Percentiles rank a stretch among this genome's conserved stretches.
These are phyloP conservation scores for Scopus umbretta DNA, from an alignment of 2,113 vertebrate species.

Conservation along the genomic window DNA sequence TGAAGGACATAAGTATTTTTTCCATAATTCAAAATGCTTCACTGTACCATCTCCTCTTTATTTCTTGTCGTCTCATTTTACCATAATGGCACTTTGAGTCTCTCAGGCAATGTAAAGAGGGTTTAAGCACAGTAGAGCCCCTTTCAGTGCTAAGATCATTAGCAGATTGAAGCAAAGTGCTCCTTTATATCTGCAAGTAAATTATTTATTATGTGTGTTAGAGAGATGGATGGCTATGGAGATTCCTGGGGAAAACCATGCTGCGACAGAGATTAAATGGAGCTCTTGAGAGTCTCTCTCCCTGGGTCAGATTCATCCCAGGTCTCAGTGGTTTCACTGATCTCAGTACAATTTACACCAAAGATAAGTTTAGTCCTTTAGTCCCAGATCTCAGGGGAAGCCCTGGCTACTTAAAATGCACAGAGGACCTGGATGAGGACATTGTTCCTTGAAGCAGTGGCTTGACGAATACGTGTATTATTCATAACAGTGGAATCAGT, in stretches of 20 bases:
- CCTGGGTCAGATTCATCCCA: background rate
- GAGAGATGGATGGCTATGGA: constrained; percentile 31
- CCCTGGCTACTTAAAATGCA: constrained; percentile 15
- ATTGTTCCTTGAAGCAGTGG: constrained; percentile 8
- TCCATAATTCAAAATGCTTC: background rate
- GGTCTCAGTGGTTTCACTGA: background rate
- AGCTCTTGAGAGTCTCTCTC: background rate
- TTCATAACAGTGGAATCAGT: constrained; percentile 20
- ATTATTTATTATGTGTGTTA: constrained; percentile 61
- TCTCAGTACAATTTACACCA: constrained; percentile 11
- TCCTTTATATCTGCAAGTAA: constrained; percentile 17
- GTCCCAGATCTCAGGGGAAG: constrained; percentile 23
- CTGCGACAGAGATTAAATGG: constrained; percentile 24
- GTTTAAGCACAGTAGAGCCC: background rate
- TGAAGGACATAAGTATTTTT: background rate
- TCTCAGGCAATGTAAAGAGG: constrained; percentile 1
- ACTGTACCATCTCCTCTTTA: background rate
- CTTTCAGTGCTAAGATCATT: constrained; percentile 34
- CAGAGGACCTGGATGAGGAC: background rate
- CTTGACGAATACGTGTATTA: constrained; percentile 31
- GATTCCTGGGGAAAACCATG: constrained; percentile 36
- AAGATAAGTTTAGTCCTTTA: background rate
- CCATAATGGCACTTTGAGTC: background rate
- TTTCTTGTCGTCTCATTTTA: constrained; percentile 17
- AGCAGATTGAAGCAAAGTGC: constrained; percentile 46